These are phyloP conservation scores for Drosophila paucipuncta DNA, from an alignment of 2,888 invertebrate species.

Conservation along the genomic window DNA sequence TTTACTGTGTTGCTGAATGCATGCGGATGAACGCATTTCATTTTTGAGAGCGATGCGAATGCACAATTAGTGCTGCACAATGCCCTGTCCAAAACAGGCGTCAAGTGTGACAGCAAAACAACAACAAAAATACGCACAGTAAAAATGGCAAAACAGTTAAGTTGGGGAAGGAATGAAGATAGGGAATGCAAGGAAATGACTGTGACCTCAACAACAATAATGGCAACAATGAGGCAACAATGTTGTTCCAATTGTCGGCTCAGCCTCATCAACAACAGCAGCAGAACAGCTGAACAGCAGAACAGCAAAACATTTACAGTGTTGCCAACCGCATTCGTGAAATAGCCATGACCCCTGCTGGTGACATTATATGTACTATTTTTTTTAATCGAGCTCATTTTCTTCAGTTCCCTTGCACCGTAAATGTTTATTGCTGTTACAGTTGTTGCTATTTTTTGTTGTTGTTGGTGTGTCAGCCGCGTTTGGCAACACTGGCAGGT, in stretches of 20 bases:
- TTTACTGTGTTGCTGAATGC: conserved; percentile 23
- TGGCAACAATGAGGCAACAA: conserved; percentile 44
- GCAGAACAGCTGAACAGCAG: conserved; percentile 12
- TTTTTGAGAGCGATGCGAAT: conserved; percentile 35
- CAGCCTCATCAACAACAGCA: conserved; percentile 27
- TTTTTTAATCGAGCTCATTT: conserved; percentile 44
- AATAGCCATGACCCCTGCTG: conserved; percentile 21
- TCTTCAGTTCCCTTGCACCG: conserved; percentile 57
- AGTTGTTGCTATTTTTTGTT: conserved; percentile 13
- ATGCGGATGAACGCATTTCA: conserved; percentile 22
- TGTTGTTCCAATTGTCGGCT: conserved; percentile 55
- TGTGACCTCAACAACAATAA: conserved; percentile 49
- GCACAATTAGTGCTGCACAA: conserved; percentile 58
- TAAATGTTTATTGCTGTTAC: conserved; percentile 64
- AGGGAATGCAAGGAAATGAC: conserved; percentile 5
- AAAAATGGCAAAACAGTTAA: conserved; percentile 16
- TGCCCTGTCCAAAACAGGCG: conserved; percentile 42
- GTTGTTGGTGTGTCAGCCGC: conserved; percentile 45
- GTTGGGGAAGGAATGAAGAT: neutral
- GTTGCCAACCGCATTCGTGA: conserved; percentile 52
- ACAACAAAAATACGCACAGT: neutral
- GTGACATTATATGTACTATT: conserved; percentile 6
- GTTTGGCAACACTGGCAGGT: conserved; percentile 57
- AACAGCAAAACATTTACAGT: conserved; percentile 37
- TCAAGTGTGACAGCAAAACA: conserved; percentile 36